phyloP scores from a whole-genome alignment of 2,113 vertebrate genomes.

The Chroicocephalus ridibundus region DNA sequence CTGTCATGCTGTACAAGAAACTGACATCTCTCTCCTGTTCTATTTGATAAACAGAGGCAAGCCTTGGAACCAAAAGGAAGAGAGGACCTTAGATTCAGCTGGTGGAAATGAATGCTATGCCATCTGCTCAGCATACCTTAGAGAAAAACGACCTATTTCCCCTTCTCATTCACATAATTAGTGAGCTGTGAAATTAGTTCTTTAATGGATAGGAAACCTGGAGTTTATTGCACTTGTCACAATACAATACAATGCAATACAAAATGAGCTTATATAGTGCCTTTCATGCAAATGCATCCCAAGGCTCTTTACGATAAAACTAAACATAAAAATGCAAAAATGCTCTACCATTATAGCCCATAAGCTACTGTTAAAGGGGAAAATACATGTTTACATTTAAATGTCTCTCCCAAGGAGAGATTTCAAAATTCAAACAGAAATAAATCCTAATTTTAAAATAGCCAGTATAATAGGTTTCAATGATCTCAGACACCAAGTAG shows the following conservation, averaged over 20 bases:
- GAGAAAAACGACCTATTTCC: slow-evolving; percentile 69
- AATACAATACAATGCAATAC: slow-evolving; percentile 54
- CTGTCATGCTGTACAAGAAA: slow-evolving; percentile 2
- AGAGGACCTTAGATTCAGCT: slow-evolving; percentile 6
- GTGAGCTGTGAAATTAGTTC: slow-evolving; percentile 81
- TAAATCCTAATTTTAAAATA: slow-evolving; percentile 52
- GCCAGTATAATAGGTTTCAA: not conserved
- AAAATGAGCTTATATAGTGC: slow-evolving; percentile 59
- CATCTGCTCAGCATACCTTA: slow-evolving; percentile 69
- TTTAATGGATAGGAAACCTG: slow-evolving; percentile 74
- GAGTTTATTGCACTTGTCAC: slow-evolving; percentile 67
- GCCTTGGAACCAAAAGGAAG: slow-evolving; percentile 3
- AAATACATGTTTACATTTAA: slow-evolving; percentile 32
- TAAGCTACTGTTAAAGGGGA: slow-evolving; percentile 42
- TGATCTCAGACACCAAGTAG: not conserved
- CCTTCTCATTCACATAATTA: slow-evolving; percentile 74
- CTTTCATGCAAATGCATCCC: slow-evolving; percentile 65
- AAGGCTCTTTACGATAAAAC: slow-evolving; percentile 66
- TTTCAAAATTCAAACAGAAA: slow-evolving; percentile 49
- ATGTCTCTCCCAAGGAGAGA: slow-evolving; percentile 23
- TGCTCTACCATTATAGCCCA: slow-evolving; percentile 29
- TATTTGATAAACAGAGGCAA: not conserved
- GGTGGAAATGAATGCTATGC: slow-evolving; percentile 41
- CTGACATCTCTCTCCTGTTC: slow-evolving; percentile 3
- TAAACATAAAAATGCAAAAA: slow-evolving; percentile 67